phyloP scores from a whole-genome alignment of 2,888 invertebrate genomes.

The Mellilla xanthometata region DNA sequence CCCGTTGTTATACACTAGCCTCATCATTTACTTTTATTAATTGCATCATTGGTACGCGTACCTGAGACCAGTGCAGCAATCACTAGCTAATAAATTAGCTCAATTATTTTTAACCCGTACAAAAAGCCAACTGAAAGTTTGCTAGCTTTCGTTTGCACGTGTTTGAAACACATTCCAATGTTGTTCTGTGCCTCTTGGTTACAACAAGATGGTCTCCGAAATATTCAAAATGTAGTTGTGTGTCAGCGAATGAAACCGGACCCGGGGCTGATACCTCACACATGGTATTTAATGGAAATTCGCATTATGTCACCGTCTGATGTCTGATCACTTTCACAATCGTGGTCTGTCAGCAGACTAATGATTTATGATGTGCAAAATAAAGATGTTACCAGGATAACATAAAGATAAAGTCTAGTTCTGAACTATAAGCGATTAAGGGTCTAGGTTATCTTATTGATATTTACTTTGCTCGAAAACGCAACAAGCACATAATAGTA shows the following conservation, averaged over 20 bases:
- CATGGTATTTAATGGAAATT: constrained; percentile 46
- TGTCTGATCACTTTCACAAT: constrained; percentile 55
- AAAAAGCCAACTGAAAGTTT: too few relatives aligned
- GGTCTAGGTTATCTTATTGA: too few relatives aligned
- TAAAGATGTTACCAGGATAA: not conserved
- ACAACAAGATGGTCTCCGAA: not conserved
- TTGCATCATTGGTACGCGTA: too few relatives aligned
- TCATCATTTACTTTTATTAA: too few relatives aligned
- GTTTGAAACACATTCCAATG: too few relatives aligned
- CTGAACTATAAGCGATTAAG: too few relatives aligned
- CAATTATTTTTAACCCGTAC: too few relatives aligned
- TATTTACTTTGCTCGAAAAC: too few relatives aligned
- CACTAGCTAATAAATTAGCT: too few relatives aligned
- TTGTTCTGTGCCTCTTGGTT: not conserved
- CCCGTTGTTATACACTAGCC: constrained; percentile 49
- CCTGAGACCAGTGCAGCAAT: too few relatives aligned
- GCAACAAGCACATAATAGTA: too few relatives aligned
- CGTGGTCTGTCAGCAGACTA: constrained; percentile 15
- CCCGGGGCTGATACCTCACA: constrained; percentile 37
- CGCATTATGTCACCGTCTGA: constrained; percentile 46
- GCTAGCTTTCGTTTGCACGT: too few relatives aligned
- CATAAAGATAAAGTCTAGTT: not conserved
- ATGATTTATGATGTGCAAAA: constrained; percentile 3
- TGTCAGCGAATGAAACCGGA: constrained; percentile 38
- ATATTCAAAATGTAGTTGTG: constrained; percentile 14